phyloP scores from a whole-genome alignment of 2,797 vertebrate genomes.

The Denticeps clupeoides region DNA sequence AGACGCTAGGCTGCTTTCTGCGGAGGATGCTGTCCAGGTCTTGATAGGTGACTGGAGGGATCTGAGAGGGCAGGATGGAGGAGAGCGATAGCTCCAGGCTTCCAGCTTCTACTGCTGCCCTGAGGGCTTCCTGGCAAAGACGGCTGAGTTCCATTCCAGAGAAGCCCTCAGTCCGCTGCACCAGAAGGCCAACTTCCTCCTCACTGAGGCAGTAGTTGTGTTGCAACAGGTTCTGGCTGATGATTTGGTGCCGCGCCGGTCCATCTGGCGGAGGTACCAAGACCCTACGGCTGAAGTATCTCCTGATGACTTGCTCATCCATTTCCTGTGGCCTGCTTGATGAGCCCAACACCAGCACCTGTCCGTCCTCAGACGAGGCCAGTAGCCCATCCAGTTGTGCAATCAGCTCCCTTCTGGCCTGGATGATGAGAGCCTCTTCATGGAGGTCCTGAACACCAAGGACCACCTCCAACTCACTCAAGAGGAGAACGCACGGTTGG shows the following conservation, averaged over 20 bases:
- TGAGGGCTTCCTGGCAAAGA: slow-evolving; percentile 85
- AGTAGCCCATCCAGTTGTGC: slow-evolving; percentile 81
- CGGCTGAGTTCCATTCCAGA: slow-evolving; percentile 78
- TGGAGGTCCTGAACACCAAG: slow-evolving; percentile 78
- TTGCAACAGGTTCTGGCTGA: slow-evolving; percentile 77
- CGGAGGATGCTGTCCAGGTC: slow-evolving; percentile 79
- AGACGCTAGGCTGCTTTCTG: slow-evolving; percentile 80
- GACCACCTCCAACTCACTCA: slow-evolving; percentile 75
- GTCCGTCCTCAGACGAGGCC: slow-evolving; percentile 73
- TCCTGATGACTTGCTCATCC: slow-evolving; percentile 72
- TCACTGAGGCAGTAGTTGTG: slow-evolving; percentile 80
- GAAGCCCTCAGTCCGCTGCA: slow-evolving; percentile 75
- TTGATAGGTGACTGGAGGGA: slow-evolving; percentile 83
- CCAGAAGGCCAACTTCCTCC: slow-evolving; percentile 74
- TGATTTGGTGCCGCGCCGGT: slow-evolving; percentile 74
- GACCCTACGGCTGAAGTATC: slow-evolving; percentile 77
- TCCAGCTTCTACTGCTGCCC: slow-evolving; percentile 77
- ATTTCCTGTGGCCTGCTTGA: slow-evolving; percentile 78
- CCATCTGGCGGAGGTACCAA: slow-evolving; percentile 76
- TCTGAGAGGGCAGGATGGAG: slow-evolving; percentile 82
- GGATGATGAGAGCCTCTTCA: slow-evolving; percentile 71
- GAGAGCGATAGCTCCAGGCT: slow-evolving; percentile 84
- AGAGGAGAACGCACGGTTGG: slow-evolving; percentile 72
- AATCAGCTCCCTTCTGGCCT: slow-evolving; percentile 75
- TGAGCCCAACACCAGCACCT: slow-evolving; percentile 74